phyloP scores from a whole-genome alignment of 2,113 vertebrate species.

The Campylomormyrus tamandua region DNA sequence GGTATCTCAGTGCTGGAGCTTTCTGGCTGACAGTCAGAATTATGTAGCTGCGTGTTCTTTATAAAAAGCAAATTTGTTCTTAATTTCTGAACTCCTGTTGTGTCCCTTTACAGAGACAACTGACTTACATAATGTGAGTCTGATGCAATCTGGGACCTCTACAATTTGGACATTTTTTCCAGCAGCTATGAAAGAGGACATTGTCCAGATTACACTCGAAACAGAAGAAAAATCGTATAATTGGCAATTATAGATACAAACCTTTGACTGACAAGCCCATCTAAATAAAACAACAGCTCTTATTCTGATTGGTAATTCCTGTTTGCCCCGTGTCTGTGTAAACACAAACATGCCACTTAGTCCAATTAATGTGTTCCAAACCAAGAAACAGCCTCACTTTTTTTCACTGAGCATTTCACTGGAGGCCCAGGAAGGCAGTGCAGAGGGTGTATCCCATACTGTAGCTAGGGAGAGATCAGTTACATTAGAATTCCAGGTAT shows the following conservation, averaged over 20 bases:
- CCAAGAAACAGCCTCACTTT: background rate
- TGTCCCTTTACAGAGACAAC: background rate
- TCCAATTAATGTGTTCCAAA: constrained; percentile 12
- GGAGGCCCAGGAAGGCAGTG: background rate
- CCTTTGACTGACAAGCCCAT: background rate
- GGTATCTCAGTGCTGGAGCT: background rate
- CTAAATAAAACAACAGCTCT: background rate
- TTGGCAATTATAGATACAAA: background rate
- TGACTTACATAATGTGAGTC: background rate
- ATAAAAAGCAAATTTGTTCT: background rate
- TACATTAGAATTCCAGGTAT: background rate
- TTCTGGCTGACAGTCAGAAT: background rate
- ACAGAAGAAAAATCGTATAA: background rate
- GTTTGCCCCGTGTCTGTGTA: background rate
- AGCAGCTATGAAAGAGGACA: background rate
- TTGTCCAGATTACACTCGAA: background rate
- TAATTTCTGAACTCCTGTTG: background rate
- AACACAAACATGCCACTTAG: background rate
- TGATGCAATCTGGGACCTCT: background rate
- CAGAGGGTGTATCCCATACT: background rate
- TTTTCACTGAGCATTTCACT: background rate
- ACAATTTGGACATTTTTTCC: background rate
- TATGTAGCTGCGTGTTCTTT: background rate
- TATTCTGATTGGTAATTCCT: background rate
- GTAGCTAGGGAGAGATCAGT: background rate